Evolutionary conservation across 1,140 invertebrate species (phyloP).

Genomic region (Drosophila gunungcola): DNA sequence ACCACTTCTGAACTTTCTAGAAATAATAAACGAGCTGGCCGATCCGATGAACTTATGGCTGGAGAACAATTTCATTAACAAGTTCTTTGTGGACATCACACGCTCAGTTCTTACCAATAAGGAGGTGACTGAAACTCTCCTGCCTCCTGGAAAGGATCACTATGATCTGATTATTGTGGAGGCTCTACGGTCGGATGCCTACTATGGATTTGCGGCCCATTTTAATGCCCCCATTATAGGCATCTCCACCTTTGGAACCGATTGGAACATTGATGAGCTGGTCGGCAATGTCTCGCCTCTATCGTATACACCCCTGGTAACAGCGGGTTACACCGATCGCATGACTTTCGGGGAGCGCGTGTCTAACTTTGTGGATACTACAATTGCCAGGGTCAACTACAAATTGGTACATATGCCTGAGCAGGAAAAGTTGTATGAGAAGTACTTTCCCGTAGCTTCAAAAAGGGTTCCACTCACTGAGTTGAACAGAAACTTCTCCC

Average conservation of each 20-base stretch:
- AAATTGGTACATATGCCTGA: conserved; percentile 40
- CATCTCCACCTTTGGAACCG: conserved; percentile 74
- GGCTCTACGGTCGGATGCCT: conserved; percentile 55
- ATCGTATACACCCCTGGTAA: conserved; percentile 80
- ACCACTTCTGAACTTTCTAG: conserved; percentile 20
- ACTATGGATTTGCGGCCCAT: conserved; percentile 68
- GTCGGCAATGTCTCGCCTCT: conserved; percentile 81
- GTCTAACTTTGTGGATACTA: conserved; percentile 70
- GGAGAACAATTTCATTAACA: conserved; percentile 57
- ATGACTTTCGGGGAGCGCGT: conserved; percentile 85
- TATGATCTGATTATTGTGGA: conserved; percentile 73
- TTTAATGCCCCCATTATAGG: conserved; percentile 80
- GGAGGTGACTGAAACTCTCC: conserved; percentile 49
- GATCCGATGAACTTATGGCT: conserved; percentile 37
- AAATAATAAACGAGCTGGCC: conserved; percentile 24
- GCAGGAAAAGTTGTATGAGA: conserved; percentile 72
- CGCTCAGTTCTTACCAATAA: conserved; percentile 46
- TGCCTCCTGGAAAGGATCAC: conserved; percentile 46
- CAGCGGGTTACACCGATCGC: conserved; percentile 59
- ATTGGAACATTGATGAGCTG: conserved; percentile 68
- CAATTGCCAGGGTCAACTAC: conserved; percentile 54
- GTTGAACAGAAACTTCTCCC: conserved; percentile 84
- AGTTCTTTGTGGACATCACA: conserved; percentile 45
- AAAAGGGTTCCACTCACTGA: conserved; percentile 62
- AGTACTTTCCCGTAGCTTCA: conserved; percentile 84